phyloP scores from a whole-genome alignment of 2,797 vertebrate genomes.

The Cuniculus paca region DNA sequence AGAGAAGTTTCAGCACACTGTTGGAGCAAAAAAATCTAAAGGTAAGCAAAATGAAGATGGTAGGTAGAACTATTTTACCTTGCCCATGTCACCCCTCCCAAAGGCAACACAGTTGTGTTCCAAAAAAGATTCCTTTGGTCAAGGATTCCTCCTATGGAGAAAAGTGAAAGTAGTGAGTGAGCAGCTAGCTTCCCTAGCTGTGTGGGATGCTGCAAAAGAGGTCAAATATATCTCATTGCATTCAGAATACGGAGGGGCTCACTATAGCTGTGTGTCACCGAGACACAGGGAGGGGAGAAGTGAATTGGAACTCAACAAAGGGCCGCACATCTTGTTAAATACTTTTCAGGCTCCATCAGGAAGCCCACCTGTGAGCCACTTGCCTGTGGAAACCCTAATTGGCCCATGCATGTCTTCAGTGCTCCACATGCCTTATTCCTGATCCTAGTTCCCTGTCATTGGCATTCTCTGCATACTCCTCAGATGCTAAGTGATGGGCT shows the following conservation, averaged over 20 bases:
- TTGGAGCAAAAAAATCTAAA: not conserved
- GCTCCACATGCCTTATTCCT: not conserved
- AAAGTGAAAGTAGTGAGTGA: not conserved
- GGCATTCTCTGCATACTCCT: not conserved
- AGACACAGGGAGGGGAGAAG: not conserved
- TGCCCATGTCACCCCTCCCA: not conserved
- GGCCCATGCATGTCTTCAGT: not conserved
- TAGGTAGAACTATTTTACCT: not conserved
- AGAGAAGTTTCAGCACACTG: not conserved
- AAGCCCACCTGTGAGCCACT: not conserved
- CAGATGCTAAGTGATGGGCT: not conserved
- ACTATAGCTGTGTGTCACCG: too few relatives aligned
- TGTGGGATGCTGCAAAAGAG: not conserved
- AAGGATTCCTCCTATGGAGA: not conserved
- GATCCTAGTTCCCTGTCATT: fast-evolving
- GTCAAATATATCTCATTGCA: not conserved
- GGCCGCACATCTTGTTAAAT: not conserved
- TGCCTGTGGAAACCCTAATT: not conserved
- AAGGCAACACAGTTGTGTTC: not conserved
- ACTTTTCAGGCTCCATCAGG: not conserved
- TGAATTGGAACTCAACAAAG: not conserved
- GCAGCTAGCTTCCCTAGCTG: not conserved
- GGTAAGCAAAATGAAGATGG: not conserved
- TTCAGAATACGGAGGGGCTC: not conserved
- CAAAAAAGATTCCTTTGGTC: not conserved